A percentile compares a stretch with the other conserved stretches of the same genome.
phyloP scores from a whole-genome alignment of 2,888 invertebrate genomes.

The Colostygia pectinataria region DNA sequence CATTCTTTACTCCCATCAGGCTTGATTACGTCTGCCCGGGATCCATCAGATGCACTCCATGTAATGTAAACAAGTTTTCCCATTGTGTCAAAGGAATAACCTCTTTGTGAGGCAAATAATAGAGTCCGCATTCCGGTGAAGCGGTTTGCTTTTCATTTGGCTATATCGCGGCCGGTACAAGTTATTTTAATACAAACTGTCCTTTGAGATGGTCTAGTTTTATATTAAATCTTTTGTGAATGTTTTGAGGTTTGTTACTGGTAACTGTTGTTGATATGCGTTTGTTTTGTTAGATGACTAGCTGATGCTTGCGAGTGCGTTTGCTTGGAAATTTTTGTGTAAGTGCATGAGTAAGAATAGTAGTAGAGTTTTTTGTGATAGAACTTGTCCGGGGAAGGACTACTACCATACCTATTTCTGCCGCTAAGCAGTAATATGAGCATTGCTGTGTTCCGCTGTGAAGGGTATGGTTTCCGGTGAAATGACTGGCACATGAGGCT shows the following conservation, averaged over 20 bases:
- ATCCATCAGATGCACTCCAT: constrained; percentile 60
- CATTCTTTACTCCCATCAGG: constrained; percentile 24
- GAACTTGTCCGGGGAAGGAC: too few species aligned
- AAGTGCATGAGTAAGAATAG: too few species aligned
- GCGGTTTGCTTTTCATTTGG: constrained; percentile 38
- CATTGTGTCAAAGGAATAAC: constrained; percentile 57
- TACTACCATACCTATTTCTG: too few species aligned
- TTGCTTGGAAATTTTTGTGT: neutral
- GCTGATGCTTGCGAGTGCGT: neutral
- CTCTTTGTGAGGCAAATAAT: constrained; percentile 59
- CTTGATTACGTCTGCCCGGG: constrained; percentile 51
- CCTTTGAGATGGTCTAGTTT: constrained; percentile 32
- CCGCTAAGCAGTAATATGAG: too few species aligned
- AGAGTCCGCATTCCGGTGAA: constrained; percentile 50
- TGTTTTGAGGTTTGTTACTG: constrained; percentile 12
- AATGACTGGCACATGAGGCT: too few species aligned
- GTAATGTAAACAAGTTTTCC: constrained; percentile 66
- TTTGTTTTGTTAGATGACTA: neutral
- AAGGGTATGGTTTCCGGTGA: too few species aligned
- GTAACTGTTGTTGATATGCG: constrained; percentile 4
- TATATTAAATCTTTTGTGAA: constrained; percentile 44
- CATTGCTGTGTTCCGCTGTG: too few species aligned
- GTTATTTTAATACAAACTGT: constrained; percentile 32
- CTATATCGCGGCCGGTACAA: constrained; percentile 36
- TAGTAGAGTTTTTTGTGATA: too few species aligned